These are phyloP conservation scores for Apoderus coryli DNA, from an alignment of 2,888 invertebrate genomes.

Conservation along the genomic window DNA sequence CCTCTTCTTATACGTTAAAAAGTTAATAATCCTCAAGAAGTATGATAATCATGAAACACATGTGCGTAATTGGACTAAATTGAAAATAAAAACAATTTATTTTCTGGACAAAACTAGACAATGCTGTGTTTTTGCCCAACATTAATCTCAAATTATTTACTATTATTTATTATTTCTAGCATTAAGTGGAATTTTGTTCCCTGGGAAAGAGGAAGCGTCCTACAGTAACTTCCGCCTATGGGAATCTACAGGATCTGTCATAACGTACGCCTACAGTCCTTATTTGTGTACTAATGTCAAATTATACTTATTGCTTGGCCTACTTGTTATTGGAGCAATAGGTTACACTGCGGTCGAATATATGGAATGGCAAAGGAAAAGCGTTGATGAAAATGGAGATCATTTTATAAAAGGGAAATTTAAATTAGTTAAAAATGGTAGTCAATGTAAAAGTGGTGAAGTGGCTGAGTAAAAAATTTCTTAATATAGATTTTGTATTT, in stretches of 20 bases:
- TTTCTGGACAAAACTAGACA: too few relatives aligned
- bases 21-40: too few relatives aligned
- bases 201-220: conserved; percentile 73
- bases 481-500: too few relatives aligned
- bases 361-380: conserved; percentile 33
- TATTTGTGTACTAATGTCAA: conserved; percentile 62
- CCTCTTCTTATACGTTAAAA: too few relatives aligned
- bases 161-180: conserved; percentile 38
- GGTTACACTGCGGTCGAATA: conserved; percentile 60
- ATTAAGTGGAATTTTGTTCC: conserved; percentile 73
- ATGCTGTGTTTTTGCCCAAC: too few relatives aligned
- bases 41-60: too few relatives aligned
- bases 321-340: conserved; percentile 55
- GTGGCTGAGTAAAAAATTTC: conserved; percentile 24
- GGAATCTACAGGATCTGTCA: conserved; percentile 82
- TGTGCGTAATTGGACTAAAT: too few relatives aligned
- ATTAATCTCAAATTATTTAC: neutral
- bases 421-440: conserved; percentile 30
- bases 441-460: conserved; percentile 30
- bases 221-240: conserved; percentile 87
- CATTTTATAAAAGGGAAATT: conserved; percentile 23
- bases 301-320: conserved; percentile 48
- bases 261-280: conserved; percentile 68
- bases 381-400: conserved; percentile 28
- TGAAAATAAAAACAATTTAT: too few relatives aligned